Evolutionary conservation across 2,888 invertebrate species (phyloP), one percentile per base, ranked within the genome.

Genomic region (Synanthedon myopaeformis): DNA sequence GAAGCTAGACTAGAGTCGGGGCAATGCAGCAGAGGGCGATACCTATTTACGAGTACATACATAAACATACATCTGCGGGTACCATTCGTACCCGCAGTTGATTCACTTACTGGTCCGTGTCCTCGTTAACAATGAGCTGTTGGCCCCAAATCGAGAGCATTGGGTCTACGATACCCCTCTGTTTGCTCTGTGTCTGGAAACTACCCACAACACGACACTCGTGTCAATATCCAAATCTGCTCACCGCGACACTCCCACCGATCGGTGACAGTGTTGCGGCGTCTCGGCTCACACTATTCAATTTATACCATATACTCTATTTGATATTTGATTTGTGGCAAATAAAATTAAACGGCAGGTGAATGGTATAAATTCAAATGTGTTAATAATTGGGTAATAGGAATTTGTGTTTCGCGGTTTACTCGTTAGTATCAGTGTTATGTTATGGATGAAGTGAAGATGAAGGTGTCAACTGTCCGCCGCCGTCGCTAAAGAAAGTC

Each of bases 101-200:
- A n/a, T 72, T 73, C 76, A 95, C 96, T 95, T 95, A 96, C 96
- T 96, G 96, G 91, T 95, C 94, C 84, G 96, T 95, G 91, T 96
- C 96, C 93, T 96, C 96, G 93, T 95, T 96, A 89, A 96, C 95
- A 91, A 96, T 95, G 91, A 96, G 94, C 92, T 96, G 96, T 91
- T 96, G 96, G 90, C 96, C 96, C 96, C 96, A 96, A 91, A 96
- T 96, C 90, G 95, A 95, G 91, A 96, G 95, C 96, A 96, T 96
- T 90, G 96, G 96, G 92, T 96, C 96, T 93, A 96, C 95, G 92
- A 96, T 95, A 92, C 96, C 96, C 91, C 94, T 94, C 92, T 94
- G 94, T 93, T 95, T 96, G 91, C 92, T 91, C 90, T 92, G 92
- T 90, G 92, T 93, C 92, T 93, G 92, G 92, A 93, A 93, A 91